Evolutionary conservation across 2,888 invertebrate species (phyloP), one percentile per base, ranked within the genome.

Genomic region (Arenicola marina): DNA sequence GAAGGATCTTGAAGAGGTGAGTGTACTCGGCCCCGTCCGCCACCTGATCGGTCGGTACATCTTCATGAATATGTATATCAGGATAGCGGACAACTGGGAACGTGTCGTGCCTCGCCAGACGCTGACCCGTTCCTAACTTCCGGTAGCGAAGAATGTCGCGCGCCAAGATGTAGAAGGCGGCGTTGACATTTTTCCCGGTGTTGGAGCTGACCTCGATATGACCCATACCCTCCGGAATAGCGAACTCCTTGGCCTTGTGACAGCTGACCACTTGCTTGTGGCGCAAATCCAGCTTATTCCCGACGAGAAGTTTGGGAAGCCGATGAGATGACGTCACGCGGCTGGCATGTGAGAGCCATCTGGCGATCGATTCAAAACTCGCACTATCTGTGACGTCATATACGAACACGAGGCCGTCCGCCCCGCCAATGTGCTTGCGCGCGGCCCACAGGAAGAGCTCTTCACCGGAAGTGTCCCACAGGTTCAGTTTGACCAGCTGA

Each of bases 401-500:
- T 4, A 63, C 63, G 51, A 64, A 62, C 1, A 67, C 38, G 31
- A 68, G 60, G 15, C 44, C 68, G 45, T 68, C 66, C 1, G 66
- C 66, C 33, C 56, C 34, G 26, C 45, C 18, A 1, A 68, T 54
- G 34, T 61, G 60, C 26, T 51, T 46, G 21, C 56, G 51, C 18
- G 64, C 63, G 1, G 51, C 7, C 45, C 62, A 60, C n/a, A 66
- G 51, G 60, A 68, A 66, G 48, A 33, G 51, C 44, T 58, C 53
- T 28, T 67, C 44, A 1, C 68, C 68, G n/a, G 68, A 63, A 15
- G 56, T 64, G 53, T 68, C 68, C 46, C 57, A 63, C 11, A 68
- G 29, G 29, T 61, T 48, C 3, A 68, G 24, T n/a, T 53, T 48
- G 11, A 68, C 58, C 11, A 43, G 28, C 1, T 33, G 28, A 3